phyloP scores from a whole-genome alignment of 2,888 invertebrate species.

The Drosophila barbarae region DNA sequence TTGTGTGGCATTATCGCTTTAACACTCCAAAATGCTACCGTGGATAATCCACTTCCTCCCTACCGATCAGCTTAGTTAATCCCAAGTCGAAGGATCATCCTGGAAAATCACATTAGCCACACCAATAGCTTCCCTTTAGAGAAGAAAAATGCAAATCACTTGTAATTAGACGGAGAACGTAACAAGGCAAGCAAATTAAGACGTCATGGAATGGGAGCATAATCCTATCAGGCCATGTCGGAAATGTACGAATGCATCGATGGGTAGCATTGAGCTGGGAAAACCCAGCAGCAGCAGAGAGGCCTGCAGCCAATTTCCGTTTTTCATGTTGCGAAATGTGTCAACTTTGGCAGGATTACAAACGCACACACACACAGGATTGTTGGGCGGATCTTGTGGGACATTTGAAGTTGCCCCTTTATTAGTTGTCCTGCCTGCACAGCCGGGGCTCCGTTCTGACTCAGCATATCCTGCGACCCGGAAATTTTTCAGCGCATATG shows the following conservation, averaged over 20 bases:
- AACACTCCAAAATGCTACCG: too few species aligned
- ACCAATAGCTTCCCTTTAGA: neutral
- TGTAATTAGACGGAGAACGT: slow-evolving; percentile 1
- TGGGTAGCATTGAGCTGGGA: slow-evolving; percentile 1
- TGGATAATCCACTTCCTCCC: neutral
- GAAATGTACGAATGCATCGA: neutral
- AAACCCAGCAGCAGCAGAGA: slow-evolving; percentile 25
- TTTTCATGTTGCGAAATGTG: slow-evolving; percentile 68
- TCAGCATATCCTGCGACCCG: slow-evolving; percentile 41
- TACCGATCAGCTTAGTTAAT: slow-evolving; percentile 6
- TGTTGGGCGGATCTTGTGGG: slow-evolving; percentile 6
- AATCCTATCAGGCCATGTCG: neutral
- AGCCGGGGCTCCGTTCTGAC: slow-evolving; percentile 6
- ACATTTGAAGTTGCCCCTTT: slow-evolving; percentile 18
- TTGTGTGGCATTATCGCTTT: neutral
- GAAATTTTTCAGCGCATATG: slow-evolving; percentile 71
- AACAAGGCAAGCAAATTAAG: slow-evolving; percentile 52
- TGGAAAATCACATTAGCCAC: slow-evolving; percentile 8
- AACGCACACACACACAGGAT: slow-evolving; percentile 30
- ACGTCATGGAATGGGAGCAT: slow-evolving; percentile 18
- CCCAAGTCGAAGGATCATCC: slow-evolving; percentile 1
- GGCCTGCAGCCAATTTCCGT: slow-evolving; percentile 66
- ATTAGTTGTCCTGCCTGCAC: slow-evolving; percentile 33
- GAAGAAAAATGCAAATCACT: slow-evolving; percentile 4
- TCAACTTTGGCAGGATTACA: slow-evolving; percentile 66